Conservation (phyloP, 2,797 vertebrate genomes). For the Argya squamiceps region DNA sequence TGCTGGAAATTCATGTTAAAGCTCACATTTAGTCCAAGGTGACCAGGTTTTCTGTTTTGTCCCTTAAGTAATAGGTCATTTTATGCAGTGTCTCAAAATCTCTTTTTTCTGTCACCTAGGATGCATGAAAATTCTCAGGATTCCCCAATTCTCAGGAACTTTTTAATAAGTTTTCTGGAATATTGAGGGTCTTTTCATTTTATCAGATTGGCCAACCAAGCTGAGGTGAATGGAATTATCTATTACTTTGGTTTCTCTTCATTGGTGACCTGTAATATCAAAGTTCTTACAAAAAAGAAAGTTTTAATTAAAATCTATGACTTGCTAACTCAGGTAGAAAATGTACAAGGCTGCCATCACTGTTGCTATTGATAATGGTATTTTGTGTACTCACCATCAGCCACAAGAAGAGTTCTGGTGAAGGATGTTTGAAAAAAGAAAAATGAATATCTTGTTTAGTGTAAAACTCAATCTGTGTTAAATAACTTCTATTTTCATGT, state of each 20-base stretch:
- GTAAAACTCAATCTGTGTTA: not conserved
- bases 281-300: not conserved
- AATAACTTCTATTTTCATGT: not conserved
- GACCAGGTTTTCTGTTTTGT: not conserved
- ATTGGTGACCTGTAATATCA: not conserved
- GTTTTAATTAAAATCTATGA: not conserved
- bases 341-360: not conserved
- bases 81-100: not conserved
- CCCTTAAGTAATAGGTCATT: not conserved
- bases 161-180: not conserved
- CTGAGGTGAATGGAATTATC: not conserved
- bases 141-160: rapidly evolving
- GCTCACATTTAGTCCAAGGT: not conserved
- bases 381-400: not conserved
- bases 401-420: not conserved
- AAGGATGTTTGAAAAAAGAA: not conserved
- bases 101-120: not conserved
- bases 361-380: not conserved
- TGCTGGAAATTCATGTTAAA: not conserved
- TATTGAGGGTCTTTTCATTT: not conserved
- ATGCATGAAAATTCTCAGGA: rapidly evolving
- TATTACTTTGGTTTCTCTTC: not conserved
- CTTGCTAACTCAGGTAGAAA: not conserved
- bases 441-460: not conserved
- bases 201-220: not conserved